Evolutionary conservation across 1,140 invertebrate species (phyloP).

Genomic region (Ostrea denselamellosa): DNA sequence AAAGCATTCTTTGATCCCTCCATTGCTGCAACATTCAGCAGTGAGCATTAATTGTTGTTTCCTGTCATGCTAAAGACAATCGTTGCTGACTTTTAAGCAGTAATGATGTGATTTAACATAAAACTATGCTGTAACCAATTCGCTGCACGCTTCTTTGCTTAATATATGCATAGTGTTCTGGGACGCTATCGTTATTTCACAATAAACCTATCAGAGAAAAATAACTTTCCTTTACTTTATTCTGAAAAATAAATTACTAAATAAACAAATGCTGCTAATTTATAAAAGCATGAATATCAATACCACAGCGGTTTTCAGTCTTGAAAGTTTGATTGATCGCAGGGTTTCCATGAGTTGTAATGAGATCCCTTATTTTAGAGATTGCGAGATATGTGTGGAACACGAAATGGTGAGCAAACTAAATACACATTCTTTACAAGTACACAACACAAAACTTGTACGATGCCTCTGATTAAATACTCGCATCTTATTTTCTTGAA

Average conservation of each 20-base stretch:
- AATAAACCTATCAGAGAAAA: neutral
- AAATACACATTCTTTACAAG: neutral
- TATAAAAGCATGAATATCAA: neutral
- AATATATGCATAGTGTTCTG: too few species aligned
- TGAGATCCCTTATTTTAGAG: neutral
- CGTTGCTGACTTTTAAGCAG: neutral
- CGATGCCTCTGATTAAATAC: neutral
- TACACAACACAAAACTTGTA: neutral
- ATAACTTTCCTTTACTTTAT: conserved; percentile 13
- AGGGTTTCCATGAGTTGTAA: neutral
- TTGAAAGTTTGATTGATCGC: neutral
- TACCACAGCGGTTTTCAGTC: neutral
- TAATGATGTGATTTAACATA: neutral
- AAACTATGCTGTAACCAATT: neutral
- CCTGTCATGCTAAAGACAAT: neutral
- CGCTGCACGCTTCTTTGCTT: too few species aligned
- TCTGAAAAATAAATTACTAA: conserved; percentile 17
- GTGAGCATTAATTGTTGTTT: neutral
- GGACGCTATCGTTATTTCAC: neutral
- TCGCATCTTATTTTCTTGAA: neutral
- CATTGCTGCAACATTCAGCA: neutral
- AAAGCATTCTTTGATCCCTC: neutral
- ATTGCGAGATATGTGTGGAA: neutral
- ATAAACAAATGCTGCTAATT: neutral
- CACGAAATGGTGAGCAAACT: neutral